Evolutionary conservation across 37 sponge, comb jelly and placozoan genomes (phyloP), one percentile per base, ranked within the genome.

Genomic region (Lycopodina hypogea): DNA sequence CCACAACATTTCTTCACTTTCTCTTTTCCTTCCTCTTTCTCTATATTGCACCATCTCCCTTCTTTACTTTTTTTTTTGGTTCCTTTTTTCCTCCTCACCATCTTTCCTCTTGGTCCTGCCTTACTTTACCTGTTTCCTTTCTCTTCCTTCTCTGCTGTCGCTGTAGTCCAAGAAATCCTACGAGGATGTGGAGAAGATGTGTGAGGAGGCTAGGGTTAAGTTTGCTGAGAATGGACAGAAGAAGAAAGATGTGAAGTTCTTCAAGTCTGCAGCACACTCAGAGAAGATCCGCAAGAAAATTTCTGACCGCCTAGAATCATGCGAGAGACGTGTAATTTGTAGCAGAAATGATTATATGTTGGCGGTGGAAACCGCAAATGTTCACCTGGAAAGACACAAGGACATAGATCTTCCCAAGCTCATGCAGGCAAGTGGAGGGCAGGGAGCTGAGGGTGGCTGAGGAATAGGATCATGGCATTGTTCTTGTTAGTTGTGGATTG

Each of bases 301-400:
- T 8, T 61, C 81, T 1, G 86, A 88, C 1, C 74, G 88, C 56
- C 85, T 94, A 9, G 81, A 82, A 63, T 61, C 73, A 12, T 84
- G 92, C 28, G 89, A 94, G 86, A 90, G 88, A 63, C 70, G 84
- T 11, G 80, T 89, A 2, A 70, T 83, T 32, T 86, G 84, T 15
- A 73, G 79, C n/a, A 74, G 95, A 0, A 94, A 94, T 78, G 92
- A 94, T 42, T 90, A 94, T 42, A 56, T 94, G 22, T 75, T 94
- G 23, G 56, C 79, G 8, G 12, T 94, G 29, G 79, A 73, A 26
- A 77, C 74, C 1, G 76, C 84, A 68, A 94, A 94, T 59, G 74
- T 92, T 29, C 82, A 81, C 53, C 64, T 87, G 1, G 42, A 73
- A 23, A 79, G 59, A 61, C 87, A 87, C 61, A 69, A 37, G 29